Evolutionary conservation across 2,797 vertebrate genomes (phyloP).

Genomic region (Sebastes kiyomatsui): DNA sequence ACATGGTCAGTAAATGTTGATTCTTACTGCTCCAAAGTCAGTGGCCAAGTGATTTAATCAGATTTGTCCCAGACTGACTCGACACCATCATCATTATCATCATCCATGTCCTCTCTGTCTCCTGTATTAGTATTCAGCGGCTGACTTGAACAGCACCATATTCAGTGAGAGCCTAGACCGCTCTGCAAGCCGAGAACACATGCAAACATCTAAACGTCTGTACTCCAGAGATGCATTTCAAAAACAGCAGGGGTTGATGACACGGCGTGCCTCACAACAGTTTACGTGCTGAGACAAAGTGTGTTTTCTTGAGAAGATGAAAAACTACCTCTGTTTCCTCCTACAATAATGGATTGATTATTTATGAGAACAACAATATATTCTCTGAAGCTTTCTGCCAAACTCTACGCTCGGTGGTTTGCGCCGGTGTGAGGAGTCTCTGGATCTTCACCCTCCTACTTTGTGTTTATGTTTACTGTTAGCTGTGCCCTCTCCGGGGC

Average conservation of each 20-base stretch:
- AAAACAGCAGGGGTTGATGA: conserved; percentile 2
- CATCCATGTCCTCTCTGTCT: neutral
- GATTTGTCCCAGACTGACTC: neutral
- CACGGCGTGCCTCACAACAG: neutral
- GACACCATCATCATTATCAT: neutral
- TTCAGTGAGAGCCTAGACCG: neutral
- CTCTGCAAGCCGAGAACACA: neutral
- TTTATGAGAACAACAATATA: conserved; percentile 31
- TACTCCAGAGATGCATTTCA: neutral
- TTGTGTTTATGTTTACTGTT: conserved; percentile 11
- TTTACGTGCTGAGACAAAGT: conserved; percentile 3
- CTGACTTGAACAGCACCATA: neutral
- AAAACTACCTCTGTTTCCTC: neutral
- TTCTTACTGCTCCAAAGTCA: neutral
- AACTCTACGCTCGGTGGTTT: neutral
- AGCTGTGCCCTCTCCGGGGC: neutral
- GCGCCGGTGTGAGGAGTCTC: neutral
- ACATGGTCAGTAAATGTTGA: conserved; percentile 7
- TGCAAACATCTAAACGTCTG: conserved; percentile 9
- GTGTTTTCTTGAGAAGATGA: neutral
- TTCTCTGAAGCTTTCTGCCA: conserved; percentile 18
- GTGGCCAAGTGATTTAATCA: conserved; percentile 10
- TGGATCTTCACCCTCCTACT: neutral
- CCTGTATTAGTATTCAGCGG: neutral
- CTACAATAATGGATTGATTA: conserved; percentile 15